Evolutionary conservation across 2,888 invertebrate species (phyloP), one percentile per base, ranked within the genome.

Genomic region (Xestia c-nigrum): DNA sequence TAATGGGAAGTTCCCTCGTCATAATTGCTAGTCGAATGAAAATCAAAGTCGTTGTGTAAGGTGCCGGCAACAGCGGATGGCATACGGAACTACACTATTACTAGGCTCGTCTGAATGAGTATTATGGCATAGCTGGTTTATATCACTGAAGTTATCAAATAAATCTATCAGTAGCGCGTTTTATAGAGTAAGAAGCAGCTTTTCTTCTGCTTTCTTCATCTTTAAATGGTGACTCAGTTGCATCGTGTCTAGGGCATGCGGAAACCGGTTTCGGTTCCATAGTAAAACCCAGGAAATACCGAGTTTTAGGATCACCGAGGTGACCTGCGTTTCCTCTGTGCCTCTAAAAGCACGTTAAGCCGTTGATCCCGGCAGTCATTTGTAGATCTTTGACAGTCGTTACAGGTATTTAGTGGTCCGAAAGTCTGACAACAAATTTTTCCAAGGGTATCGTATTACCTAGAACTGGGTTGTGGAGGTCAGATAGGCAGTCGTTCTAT

Each of bases 11-110:
- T 63, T 24, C 14, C 19, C 19, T 75, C 59, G 64, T 83, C 65
- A 64, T 83, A 74, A 74, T 78, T 76, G 71, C 40, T 79, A 74
- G 74, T 80, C 31, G 68, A 73, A 70, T 79, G 43, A 79, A 81
- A 72, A 74, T 67, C 76, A 77, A 57, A 61, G 12, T 38, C 3
- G 47, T 85, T 84, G 69, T 64, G 72, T 63, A 82, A 76, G 16
- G 12, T 66, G 71, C 21, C 70, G 72, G 76, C 38, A 65, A 61
- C 19, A 59, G 72, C 84, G 85, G 81, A 81, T 67, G 76, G 31
- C 43, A 72, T 50, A 74, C 86, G 84, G 84, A 86, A 85, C 31
- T 72, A 9, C 6, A 59, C 59, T 2, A 72, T 84, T 85, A 79
- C 3, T 52, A 46, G 43, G n/a, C 65, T 38, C 3, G 46, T 74